phyloP scores from a whole-genome alignment of 2,888 invertebrate species.

The Orthonychiurus folsomi region DNA sequence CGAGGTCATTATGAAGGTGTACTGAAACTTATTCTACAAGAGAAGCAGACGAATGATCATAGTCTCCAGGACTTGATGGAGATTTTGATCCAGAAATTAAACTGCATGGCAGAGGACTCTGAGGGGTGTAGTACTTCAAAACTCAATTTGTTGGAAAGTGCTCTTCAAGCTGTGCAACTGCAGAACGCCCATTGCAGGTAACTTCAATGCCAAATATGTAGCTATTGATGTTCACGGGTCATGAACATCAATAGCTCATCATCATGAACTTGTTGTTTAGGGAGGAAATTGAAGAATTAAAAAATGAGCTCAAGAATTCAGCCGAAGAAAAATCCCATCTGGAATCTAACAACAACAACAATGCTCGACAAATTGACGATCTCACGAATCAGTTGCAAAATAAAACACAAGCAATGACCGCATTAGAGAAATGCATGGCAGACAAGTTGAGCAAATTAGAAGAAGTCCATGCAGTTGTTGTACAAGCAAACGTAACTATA shows the following conservation, averaged over 20 bases:
- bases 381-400: constrained; percentile 5
- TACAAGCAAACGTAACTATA: constrained; percentile 12
- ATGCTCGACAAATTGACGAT: background rate
- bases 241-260: background rate
- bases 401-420: constrained; percentile 19
- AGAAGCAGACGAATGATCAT: constrained; percentile 23
- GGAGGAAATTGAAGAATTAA: background rate
- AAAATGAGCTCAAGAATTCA: constrained; percentile 9
- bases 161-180: constrained; percentile 29
- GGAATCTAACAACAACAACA: background rate
- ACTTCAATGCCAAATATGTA: background rate
- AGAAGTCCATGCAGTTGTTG: constrained; percentile 18
- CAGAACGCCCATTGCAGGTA: constrained; percentile 28
- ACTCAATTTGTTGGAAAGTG: constrained; percentile 21
- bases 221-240: too few relatives aligned
- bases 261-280: background rate
- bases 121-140: constrained; percentile 9
- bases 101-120: constrained; percentile 12
- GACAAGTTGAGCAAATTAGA: constrained; percentile 5
- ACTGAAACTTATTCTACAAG: constrained; percentile 29
- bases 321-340: constrained; percentile 4
- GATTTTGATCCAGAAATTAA: constrained; percentile 25
- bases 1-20: constrained; percentile 27
- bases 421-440: background rate
- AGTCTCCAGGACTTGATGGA: constrained; percentile 26